Evolutionary conservation across 1,140 invertebrate species (phyloP).

Genomic region (Drosophila gunungcola): DNA sequence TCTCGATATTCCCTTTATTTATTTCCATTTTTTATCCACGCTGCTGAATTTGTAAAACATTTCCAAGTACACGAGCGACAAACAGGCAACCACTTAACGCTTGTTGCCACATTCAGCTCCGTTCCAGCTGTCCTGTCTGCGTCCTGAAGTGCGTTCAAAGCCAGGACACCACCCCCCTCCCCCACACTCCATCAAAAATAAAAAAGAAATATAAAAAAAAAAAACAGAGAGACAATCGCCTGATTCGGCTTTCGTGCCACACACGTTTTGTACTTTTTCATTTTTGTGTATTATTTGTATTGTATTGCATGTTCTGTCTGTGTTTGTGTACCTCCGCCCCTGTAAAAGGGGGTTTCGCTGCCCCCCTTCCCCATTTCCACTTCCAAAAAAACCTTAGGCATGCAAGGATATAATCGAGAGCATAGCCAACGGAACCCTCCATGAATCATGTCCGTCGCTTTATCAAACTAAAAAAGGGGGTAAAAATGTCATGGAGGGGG

Average conservation of each 20-base stretch:
- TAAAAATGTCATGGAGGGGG: not conserved
- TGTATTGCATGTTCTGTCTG: conserved; percentile 66
- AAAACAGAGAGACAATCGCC: conserved; percentile 55
- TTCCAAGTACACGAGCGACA: conserved; percentile 70
- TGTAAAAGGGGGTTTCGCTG: not conserved
- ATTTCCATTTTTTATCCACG: conserved; percentile 47
- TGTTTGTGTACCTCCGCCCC: conserved; percentile 32
- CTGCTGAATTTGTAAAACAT: conserved; percentile 74
- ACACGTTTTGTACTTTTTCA: conserved; percentile 65
- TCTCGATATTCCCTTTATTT: conserved; percentile 25
- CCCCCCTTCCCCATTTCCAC: not conserved
- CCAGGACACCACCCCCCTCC: conserved; percentile 1
- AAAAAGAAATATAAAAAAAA: conserved; percentile 32
- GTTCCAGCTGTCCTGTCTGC: conserved; percentile 62
- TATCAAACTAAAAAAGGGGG: conserved; percentile 50
- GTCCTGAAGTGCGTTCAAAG: conserved; percentile 64
- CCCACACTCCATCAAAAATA: not conserved
- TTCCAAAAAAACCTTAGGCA: conserved; percentile 31
- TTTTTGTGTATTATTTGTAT: conserved; percentile 61
- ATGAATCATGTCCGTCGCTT: conserved; percentile 69
- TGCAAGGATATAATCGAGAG: conserved; percentile 71
- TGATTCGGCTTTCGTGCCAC: conserved; percentile 71
- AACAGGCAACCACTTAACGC: conserved; percentile 75
- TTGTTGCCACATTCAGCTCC: conserved; percentile 74
- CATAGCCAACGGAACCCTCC: conserved; percentile 47